phyloP scores from a whole-genome alignment of 2,888 invertebrate genomes.

The Hydroisotoma schaefferi region DNA sequence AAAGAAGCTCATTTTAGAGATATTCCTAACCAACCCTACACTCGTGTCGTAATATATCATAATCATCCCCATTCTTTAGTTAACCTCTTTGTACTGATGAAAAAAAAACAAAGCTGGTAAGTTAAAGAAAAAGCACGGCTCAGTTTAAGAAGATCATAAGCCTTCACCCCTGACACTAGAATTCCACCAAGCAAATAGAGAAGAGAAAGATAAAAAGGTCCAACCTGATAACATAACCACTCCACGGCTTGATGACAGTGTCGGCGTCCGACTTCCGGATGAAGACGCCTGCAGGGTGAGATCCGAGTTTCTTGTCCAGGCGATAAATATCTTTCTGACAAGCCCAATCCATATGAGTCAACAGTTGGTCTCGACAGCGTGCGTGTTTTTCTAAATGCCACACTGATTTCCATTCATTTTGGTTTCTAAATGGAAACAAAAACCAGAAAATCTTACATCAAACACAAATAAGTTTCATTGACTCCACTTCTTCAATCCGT shows the following conservation, averaged over 20 bases:
- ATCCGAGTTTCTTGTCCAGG: constrained; percentile 43
- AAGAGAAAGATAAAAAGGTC: background rate
- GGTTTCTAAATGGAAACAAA: constrained; percentile 55
- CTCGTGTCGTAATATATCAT: too few species aligned
- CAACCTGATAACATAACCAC: constrained; percentile 44
- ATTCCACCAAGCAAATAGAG: background rate
- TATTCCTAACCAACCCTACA: too few species aligned
- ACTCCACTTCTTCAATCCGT: too few species aligned
- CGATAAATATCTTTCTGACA: constrained; percentile 63
- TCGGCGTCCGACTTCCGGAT: constrained; percentile 41
- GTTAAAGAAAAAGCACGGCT: constrained; percentile 6
- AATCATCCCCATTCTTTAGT: too few species aligned
- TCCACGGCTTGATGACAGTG: constrained; percentile 47
- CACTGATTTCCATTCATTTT: constrained; percentile 60
- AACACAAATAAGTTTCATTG: too few species aligned
- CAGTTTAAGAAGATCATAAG: background rate
- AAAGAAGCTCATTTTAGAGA: too few species aligned
- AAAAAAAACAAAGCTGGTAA: too few species aligned
- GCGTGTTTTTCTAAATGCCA: constrained; percentile 61
- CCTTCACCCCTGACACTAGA: background rate
- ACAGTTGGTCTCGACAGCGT: constrained; percentile 59
- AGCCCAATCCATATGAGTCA: constrained; percentile 61
- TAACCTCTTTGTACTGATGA: too few species aligned
- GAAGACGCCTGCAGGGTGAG: constrained; percentile 34
- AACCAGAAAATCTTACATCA: too few species aligned